These are phyloP conservation scores for Microvelia longipes DNA, from an alignment of 1,140 invertebrate species.

Conservation along the genomic window DNA sequence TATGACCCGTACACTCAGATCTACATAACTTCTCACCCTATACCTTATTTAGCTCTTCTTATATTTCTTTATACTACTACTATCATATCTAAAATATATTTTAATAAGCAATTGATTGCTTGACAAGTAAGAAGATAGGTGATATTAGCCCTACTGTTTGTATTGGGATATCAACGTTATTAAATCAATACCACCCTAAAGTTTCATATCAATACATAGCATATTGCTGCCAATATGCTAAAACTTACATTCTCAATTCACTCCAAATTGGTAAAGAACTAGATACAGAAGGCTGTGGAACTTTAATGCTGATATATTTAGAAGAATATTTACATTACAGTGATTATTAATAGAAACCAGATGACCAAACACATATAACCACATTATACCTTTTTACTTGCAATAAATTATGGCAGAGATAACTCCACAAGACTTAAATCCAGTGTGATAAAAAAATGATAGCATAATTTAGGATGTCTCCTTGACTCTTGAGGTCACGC, in stretches of 20 bases:
- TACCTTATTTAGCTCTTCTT: background rate
- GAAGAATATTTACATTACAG: background rate
- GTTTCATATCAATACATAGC: background rate
- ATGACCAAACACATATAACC: background rate
- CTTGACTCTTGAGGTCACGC: no score
- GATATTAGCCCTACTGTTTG: background rate
- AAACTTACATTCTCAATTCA: background rate
- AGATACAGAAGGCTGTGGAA: background rate
- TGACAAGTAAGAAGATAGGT: background rate
- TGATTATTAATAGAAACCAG: background rate
- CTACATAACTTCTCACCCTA: background rate
- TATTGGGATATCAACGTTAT: background rate
- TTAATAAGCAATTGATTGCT: slow-evolving; percentile 51
- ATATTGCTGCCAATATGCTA: background rate
- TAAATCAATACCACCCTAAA: background rate
- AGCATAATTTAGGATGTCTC: no score
- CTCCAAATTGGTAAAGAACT: background rate
- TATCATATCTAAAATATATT: slow-evolving; percentile 58
- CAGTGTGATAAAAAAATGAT: no score
- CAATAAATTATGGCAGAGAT: no score
- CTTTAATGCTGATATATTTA: background rate
- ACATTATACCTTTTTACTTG: background rate
- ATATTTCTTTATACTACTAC: slow-evolving; percentile 32
- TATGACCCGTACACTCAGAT: background rate
- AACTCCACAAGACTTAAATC: no score